A percentile compares a stretch with the other conserved stretches of the same genome.
Evolutionary conservation across 2,888 invertebrate genomes (phyloP).

Genomic region (Hoplodrina blanda): DNA sequence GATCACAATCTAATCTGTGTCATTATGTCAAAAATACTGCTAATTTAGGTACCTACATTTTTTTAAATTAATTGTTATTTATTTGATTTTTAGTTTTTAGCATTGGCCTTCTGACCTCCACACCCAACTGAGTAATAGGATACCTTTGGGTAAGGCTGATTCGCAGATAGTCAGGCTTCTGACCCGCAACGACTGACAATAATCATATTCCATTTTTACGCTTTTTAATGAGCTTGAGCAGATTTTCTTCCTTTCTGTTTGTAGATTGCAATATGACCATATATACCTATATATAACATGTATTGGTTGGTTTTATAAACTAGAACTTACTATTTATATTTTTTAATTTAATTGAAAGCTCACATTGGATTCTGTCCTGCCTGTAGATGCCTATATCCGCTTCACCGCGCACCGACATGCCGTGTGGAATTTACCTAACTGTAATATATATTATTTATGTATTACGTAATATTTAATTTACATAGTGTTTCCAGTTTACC

Average conservation of each 20-base stretch:
- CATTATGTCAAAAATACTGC: no score
- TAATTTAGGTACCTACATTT: no score
- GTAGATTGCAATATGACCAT: background rate
- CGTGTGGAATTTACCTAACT: slow-evolving; percentile 33
- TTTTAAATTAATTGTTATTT: no score
- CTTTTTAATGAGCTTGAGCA: background rate
- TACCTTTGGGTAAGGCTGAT: no score
- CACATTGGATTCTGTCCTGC: background rate
- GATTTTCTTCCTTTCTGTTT: no score
- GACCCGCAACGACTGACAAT: no score
- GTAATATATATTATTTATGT: slow-evolving; percentile 40
- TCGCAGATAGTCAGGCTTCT: no score
- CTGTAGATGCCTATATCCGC: slow-evolving; percentile 1
- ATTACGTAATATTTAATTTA: slow-evolving; percentile 58
- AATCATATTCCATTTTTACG: no score
- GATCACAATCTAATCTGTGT: no score
- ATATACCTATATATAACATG: background rate
- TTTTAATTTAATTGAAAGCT: background rate
- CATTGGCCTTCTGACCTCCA: no score
- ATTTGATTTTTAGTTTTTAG: no score
- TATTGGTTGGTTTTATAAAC: background rate
- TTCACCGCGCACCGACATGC: background rate
- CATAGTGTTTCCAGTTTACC: slow-evolving; percentile 74
- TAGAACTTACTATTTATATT: background rate
- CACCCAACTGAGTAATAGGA: no score